Evolutionary conservation across 2,888 invertebrate genomes (phyloP).

Genomic region (Drosophila helvetica): DNA sequence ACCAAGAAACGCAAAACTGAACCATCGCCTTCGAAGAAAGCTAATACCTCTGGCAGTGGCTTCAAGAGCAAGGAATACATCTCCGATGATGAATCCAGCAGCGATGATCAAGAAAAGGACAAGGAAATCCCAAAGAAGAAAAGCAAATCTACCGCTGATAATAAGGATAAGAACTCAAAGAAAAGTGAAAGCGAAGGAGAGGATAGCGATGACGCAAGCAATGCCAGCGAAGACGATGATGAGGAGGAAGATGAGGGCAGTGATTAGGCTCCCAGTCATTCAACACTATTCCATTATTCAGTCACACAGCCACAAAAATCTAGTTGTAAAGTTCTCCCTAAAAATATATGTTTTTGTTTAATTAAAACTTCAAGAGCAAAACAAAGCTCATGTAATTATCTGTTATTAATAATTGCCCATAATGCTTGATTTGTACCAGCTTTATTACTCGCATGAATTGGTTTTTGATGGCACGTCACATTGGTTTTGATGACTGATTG

Average conservation of each 20-base stretch:
- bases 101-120: conserved; percentile 83
- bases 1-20: conserved; percentile 84
- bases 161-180: conserved; percentile 65
- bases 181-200: conserved; percentile 82
- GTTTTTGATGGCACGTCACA: not conserved
- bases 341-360: conserved; percentile 31
- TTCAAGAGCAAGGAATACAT: conserved; percentile 98
- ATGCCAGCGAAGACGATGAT: conserved; percentile 52
- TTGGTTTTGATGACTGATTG: conserved; percentile 14
- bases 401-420: conserved; percentile 24
- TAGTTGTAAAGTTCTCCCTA: conserved; percentile 37
- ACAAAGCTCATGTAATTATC: conserved; percentile 14
- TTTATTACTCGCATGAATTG: conserved; percentile 18
- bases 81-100: conserved; percentile 87
- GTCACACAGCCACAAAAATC: conserved; percentile 8
- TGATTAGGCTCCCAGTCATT: conserved; percentile 52
- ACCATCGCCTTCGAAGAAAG: conserved; percentile 79
- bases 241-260: conserved; percentile 62
- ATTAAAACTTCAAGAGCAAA: conserved; percentile 30
- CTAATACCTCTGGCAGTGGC: conserved; percentile 85
- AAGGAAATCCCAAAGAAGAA: conserved; percentile 65
- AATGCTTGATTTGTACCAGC: conserved; percentile 28
- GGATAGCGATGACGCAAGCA: conserved; percentile 74
- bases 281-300: conserved; percentile 27
- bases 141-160: conserved; percentile 12